Base-by-base conservation (phyloP, 2,113 vertebrate genomes). In the Lycaon pictus region DNA sequence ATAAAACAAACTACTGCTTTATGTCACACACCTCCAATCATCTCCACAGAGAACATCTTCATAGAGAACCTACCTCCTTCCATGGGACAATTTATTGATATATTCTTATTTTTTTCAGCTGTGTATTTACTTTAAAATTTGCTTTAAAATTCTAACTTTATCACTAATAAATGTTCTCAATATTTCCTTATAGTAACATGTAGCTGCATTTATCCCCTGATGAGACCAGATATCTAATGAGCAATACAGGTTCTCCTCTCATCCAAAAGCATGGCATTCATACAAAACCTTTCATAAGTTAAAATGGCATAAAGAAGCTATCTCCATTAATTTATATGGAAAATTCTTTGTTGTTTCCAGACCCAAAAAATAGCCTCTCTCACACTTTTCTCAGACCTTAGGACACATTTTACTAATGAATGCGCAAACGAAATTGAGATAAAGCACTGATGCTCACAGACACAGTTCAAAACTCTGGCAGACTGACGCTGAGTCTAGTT, bases 121-220 rank as follows among this genome's bases (percentile, higher is more conserved):
- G n/a, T 13, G 83, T 29, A 56, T 71, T 76, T 96, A 80, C 48
- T 95, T 35, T 74, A 29, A 82, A 94, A 87, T 29, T 32, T 67
- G 43, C 43, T 83, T 53, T 69, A 62, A 58, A 60, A 80, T 81
- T 77, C 25, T 55, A 91, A 90, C 80, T 95, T 72, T 63, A 58
- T 27, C 16, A 72, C 35, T 56, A 72, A 48, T 37, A 88, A 6
- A n/a, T 55, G 25, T 72, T 91, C n/a, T 83, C 74, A 77, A 10
- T 63, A 77, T 48, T 90, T 89, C 48, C 37, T 96, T 60, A 48
- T 0, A 80, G 43, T 19, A 62, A 7, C 2, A 4, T 11, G 20
- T 25, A 53, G 53, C 29, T 81, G 23, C 51, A 90, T 77, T 71
- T 25, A 71, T n/a, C 37, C 16, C 29, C 3, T 27, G 2, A 56